Conservation (phyloP, 2,888 invertebrate genomes). For the Oeneis ivallda region DNA sequence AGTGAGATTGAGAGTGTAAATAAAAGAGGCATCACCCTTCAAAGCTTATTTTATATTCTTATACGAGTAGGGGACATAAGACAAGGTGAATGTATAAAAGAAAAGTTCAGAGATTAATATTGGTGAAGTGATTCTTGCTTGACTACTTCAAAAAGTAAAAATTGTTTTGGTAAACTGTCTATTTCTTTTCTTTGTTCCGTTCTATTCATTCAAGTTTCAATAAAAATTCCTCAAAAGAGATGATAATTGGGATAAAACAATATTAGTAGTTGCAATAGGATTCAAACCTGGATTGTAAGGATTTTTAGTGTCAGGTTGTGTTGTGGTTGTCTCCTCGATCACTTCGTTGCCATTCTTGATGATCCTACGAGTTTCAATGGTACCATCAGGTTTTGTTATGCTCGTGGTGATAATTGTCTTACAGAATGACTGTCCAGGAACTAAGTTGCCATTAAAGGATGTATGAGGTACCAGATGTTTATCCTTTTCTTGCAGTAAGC, state of each 20-base stretch:
- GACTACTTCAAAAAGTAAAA: neutral
- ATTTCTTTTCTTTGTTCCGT: neutral
- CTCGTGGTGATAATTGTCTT: slow-evolving; percentile 74
- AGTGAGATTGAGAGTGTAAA: too few relatives aligned
- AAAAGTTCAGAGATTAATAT: neutral
- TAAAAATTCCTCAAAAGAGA: slow-evolving; percentile 66
- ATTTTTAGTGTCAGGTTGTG: slow-evolving; percentile 45
- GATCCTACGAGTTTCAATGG: slow-evolving; percentile 67
- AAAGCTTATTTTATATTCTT: neutral
- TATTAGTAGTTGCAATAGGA: slow-evolving; percentile 49
- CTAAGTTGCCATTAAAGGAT: slow-evolving; percentile 58
- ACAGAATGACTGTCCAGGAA: slow-evolving; percentile 67
- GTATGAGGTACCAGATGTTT: slow-evolving; percentile 38
- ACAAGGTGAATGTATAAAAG: neutral
- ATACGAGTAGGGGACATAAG: too few relatives aligned
- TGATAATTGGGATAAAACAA: slow-evolving; percentile 61
- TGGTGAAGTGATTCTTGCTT: too few relatives aligned
- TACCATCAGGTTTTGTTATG: slow-evolving; percentile 69
- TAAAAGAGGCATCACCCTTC: neutral
- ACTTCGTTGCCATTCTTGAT: slow-evolving; percentile 70
- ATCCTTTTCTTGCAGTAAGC: slow-evolving; percentile 62
- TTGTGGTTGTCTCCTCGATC: slow-evolving; percentile 56
- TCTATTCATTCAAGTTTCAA: slow-evolving; percentile 40
- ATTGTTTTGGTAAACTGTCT: neutral
- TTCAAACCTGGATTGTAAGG: slow-evolving; percentile 52